Percentiles rank a stretch among this genome's conserved stretches.
Evolutionary conservation across 2,888 invertebrate genomes (phyloP).

Genomic region (Sarcophaga carnaria): DNA sequence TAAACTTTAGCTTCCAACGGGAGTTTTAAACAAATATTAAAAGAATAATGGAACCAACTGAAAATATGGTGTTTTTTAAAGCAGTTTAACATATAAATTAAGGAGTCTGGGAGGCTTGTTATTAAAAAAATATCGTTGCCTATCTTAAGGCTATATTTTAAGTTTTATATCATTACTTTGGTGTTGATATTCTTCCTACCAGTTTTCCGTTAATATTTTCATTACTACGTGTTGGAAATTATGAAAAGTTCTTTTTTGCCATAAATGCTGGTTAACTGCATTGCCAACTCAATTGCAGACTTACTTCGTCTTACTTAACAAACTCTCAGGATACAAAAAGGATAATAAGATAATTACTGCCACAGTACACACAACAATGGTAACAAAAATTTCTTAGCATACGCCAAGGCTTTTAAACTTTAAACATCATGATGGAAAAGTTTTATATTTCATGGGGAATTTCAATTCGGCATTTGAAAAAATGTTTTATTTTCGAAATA

Average conservation of each 20-base stretch:
- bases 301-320: constrained; percentile 25
- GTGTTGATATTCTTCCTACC: neutral
- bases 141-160: neutral
- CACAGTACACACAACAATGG: constrained; percentile 27
- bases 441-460: constrained; percentile 9
- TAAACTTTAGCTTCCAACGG: too few relatives aligned
- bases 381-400: neutral
- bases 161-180: neutral
- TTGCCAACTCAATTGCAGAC: constrained; percentile 12
- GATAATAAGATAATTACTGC: constrained; percentile 58
- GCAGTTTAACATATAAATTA: too few relatives aligned
- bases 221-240: constrained; percentile 49
- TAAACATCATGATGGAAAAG: constrained; percentile 13
- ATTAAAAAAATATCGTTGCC: neutral
- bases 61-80: neutral
- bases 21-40: neutral
- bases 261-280: constrained; percentile 56
- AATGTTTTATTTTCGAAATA: constrained; percentile 40
- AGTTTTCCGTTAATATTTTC: constrained; percentile 33
- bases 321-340: constrained; percentile 13
- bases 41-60: neutral
- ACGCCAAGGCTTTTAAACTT: constrained; percentile 13
- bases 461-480: neutral
- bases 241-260: constrained; percentile 43
- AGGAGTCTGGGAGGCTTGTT: too few relatives aligned